Evolutionary conservation across 2,888 invertebrate species (phyloP).

Genomic region (Dasypogon diadema): DNA sequence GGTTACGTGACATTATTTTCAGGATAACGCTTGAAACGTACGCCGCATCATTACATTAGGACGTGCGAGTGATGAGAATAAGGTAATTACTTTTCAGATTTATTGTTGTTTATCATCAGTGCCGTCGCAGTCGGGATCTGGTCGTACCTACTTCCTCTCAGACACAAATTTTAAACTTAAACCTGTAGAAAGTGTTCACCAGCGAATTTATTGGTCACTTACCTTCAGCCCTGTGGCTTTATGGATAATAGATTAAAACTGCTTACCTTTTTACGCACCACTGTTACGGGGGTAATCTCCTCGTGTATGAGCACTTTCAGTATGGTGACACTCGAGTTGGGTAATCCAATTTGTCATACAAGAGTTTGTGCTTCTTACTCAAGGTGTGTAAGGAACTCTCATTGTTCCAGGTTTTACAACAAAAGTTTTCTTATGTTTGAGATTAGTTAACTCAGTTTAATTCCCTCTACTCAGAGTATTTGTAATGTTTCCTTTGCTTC

Average conservation of each 20-base stretch:
- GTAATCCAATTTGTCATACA: too few relatives aligned
- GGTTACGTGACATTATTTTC: slow-evolving; percentile 1
- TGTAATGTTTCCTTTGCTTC: too few relatives aligned
- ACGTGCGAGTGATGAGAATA: not conserved
- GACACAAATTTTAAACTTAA: slow-evolving; percentile 5
- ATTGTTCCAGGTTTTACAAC: too few relatives aligned
- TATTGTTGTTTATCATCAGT: not conserved
- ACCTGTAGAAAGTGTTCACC: not conserved
- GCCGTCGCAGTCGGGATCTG: not conserved
- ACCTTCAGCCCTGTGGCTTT: not conserved
- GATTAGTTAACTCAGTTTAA: too few relatives aligned
- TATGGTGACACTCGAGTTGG: too few relatives aligned
- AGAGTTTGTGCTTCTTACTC: too few relatives aligned
- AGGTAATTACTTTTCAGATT: slow-evolving; percentile 1
- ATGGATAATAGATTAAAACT: not conserved
- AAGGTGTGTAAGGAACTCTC: too few relatives aligned
- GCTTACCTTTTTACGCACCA: not conserved
- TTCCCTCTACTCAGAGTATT: too few relatives aligned
- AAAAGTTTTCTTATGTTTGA: too few relatives aligned
- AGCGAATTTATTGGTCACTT: not conserved
- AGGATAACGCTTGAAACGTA: not conserved
- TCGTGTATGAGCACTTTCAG: too few relatives aligned
- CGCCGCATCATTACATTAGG: not conserved
- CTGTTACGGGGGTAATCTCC: too few relatives aligned
- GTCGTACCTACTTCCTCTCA: not conserved